Base-by-base conservation (phyloP, 2,113 vertebrate genomes). In the Planiliza haematocheilus region DNA sequence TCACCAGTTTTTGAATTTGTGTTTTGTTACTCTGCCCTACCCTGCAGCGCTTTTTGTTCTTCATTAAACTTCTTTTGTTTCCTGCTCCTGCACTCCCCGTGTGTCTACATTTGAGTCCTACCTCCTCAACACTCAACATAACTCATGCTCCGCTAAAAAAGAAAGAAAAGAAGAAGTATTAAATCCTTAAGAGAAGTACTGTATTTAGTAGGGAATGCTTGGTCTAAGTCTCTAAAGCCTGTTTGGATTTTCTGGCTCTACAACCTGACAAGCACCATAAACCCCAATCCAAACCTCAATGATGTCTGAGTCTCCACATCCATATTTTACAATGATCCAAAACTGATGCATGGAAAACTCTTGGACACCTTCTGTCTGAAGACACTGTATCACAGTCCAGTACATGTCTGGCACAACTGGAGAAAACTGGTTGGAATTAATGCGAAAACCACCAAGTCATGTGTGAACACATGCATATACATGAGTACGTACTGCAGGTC, bases 221-320 rank as follows among this genome's bases (percentile, higher is more conserved):
- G 49, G 21, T 37, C 21, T 42, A 58, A 71, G 79, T 75, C 75
- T 38, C 11, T 1, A 75, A 79, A 71, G 62, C 62, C 37, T 10
- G 46, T 48, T 53, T 68, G 69, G 69, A 81, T 74, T 64, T 64
- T 74, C 69, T 57, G 59, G 34, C 49, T 74, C 42, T 58, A 42
- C 18, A 57, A 74, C 48, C 49, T 48, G 70, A 70, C 43, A 74
- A 81, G 51, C 63, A 65, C 61, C 70, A 75, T 58, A 38, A 79
- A 65, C 71, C 48, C 38, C 50, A 68, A 81, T 63, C 70, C 74
- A 74, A 76, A 71, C 45, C 65, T 70, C 55, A 74, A 71, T 8
- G 56, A 50, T 24, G 61, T 75, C 66, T 71, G 46, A 63, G 46
- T 58, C 56, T 62, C 10, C 36, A 48, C 52, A 61, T 62, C 50